A percentile compares a stretch with the other conserved stretches of the same genome.
Conservation (phyloP, 1,140 invertebrate genomes). For the Dinoponera quadriceps region DNA sequence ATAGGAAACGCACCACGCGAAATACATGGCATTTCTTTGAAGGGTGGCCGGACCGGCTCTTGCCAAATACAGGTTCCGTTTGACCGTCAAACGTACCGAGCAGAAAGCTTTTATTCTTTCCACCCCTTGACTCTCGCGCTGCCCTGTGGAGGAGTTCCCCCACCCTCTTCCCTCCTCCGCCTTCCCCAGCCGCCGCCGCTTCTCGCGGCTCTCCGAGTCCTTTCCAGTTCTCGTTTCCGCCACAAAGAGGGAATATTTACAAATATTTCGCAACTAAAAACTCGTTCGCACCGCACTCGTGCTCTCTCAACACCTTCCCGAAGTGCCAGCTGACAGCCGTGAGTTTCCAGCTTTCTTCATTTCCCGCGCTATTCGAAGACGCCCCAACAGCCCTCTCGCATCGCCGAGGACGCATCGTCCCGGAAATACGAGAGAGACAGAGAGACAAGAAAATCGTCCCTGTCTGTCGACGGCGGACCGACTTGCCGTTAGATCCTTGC, state of each 20-base stretch:
- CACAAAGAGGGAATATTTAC: conserved; percentile 77
- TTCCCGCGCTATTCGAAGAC: conserved; percentile 36
- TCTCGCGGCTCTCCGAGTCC: background rate
- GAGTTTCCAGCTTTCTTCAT: conserved; percentile 62
- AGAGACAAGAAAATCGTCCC: background rate
- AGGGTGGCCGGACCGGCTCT: conserved; percentile 75
- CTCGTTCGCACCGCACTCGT: conserved; percentile 56
- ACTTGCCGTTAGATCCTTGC: conserved; percentile 3
- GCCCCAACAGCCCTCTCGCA: background rate
- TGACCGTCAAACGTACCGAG: conserved; percentile 81
- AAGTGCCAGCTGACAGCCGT: conserved; percentile 63
- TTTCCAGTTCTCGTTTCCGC: conserved; percentile 31
- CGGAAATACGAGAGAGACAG: conserved; percentile 37
- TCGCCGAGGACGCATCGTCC: conserved; percentile 25
- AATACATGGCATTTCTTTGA: conserved; percentile 81
- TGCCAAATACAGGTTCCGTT: conserved; percentile 82
- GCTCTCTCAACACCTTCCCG: conserved; percentile 67
- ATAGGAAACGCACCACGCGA: conserved; percentile 75
- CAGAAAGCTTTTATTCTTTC: conserved; percentile 82
- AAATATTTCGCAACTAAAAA: conserved; percentile 77
- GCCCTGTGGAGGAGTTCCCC: conserved; percentile 56
- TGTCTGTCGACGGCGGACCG: conserved; percentile 16
- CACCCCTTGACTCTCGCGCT: conserved; percentile 78
- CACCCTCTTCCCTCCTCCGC: background rate
- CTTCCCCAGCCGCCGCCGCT: background rate